Conservation (phyloP, 2,797 vertebrate species). For the Pseudochromis fuscus region DNA sequence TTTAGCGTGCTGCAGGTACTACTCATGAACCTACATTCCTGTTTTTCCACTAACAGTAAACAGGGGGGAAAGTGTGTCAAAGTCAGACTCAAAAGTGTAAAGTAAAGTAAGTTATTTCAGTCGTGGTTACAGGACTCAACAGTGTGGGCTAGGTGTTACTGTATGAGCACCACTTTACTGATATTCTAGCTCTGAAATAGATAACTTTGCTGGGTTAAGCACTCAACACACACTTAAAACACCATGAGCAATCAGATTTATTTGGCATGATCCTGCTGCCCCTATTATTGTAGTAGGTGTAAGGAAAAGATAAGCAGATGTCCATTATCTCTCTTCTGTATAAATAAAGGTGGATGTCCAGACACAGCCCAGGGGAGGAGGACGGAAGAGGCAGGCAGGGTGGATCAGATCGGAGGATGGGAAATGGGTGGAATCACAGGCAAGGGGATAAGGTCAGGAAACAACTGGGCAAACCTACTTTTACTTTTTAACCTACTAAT, state of each 20-base stretch:
- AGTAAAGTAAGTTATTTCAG: no score
- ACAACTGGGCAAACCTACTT: not conserved
- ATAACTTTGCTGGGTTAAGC: not conserved
- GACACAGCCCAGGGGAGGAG: conserved; percentile 15
- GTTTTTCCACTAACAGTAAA: not conserved
- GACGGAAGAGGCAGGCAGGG: conserved; percentile 12
- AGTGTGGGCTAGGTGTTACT: not conserved
- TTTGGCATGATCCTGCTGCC: not conserved
- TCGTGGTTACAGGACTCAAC: not conserved
- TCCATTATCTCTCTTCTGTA: not conserved
- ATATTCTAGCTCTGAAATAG: not conserved
- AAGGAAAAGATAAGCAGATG: conserved; percentile 18
- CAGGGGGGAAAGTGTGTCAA: no score
- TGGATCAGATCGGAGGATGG: not conserved
- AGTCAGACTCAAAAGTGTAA: no score
- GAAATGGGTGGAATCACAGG: conserved; percentile 31
- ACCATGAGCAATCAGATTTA: conserved; percentile 9
- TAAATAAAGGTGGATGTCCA: conserved; percentile 40
- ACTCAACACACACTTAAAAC: not conserved
- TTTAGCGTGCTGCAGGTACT: not conserved
- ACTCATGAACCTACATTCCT: not conserved
- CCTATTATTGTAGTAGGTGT: conserved; percentile 21
- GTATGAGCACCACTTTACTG: not conserved
- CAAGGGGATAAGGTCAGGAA: conserved; percentile 37
- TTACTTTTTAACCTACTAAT: no score